These are phyloP conservation scores for Agelastica alni DNA, from an alignment of 2,888 invertebrate species.

Conservation along the genomic window DNA sequence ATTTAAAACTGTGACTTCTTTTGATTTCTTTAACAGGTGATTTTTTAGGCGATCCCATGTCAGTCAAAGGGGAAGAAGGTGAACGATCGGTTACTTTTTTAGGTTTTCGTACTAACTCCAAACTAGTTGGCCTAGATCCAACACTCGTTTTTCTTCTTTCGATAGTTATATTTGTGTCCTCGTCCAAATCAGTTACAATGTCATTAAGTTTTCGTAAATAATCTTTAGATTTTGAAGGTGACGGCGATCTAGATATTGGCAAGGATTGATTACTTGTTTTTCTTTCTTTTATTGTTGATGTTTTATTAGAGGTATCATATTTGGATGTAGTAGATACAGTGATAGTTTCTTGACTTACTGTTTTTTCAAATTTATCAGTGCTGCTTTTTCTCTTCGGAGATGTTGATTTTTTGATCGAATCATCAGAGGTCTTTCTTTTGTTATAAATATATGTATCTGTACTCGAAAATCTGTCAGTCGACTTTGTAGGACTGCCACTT, in stretches of 20 bases:
- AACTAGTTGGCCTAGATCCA: conserved; percentile 38
- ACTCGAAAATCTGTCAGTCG: conserved; percentile 40
- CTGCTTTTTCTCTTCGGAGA: conserved; percentile 16
- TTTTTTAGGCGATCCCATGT: conserved; percentile 25
- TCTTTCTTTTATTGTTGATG: conserved; percentile 41
- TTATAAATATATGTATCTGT: conserved; percentile 43
- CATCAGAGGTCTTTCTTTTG: conserved; percentile 16
- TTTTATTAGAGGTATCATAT: conserved; percentile 38
- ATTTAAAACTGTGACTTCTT: conserved; percentile 58
- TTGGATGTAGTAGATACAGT: conserved; percentile 40
- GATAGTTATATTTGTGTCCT: conserved; percentile 36
- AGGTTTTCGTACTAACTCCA: conserved; percentile 42
- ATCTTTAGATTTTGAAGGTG: conserved; percentile 53
- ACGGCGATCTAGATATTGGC: conserved; percentile 44
- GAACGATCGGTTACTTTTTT: conserved; percentile 48
- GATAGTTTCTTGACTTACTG: conserved; percentile 24
- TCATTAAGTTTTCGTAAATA: conserved; percentile 46
- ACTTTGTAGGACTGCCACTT: conserved; percentile 42
- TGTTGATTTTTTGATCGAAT: conserved; percentile 23
- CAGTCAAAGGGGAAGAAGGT: conserved; percentile 47
- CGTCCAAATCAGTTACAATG: conserved; percentile 50
- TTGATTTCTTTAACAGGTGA: conserved; percentile 43
- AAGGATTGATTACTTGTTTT: conserved; percentile 3
- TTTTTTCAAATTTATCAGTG: conserved; percentile 18
- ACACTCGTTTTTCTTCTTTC: conserved; percentile 28